Evolutionary conservation across 2,888 invertebrate species (phyloP), one percentile per base, ranked within the genome.

Genomic region (Yponomeuta malinellus): DNA sequence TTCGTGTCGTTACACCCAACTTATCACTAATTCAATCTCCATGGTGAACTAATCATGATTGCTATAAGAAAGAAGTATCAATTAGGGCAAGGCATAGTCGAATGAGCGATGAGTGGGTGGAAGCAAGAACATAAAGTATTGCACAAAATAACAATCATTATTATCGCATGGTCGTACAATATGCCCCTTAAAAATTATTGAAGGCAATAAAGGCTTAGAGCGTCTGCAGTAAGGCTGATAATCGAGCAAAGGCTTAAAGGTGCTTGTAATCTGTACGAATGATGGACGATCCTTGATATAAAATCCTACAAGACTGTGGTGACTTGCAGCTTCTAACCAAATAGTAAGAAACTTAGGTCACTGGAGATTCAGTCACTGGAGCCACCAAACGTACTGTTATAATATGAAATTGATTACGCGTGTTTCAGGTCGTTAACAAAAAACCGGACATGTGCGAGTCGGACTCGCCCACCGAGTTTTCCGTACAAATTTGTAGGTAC

Each of bases 41-140:
- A 59, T 12, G 52, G 4, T 5, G 4, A 59, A 10, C 52, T 12
- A 15, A 68, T 68, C 71, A 67, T 59, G 59, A 71, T 67, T 31
- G 67, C 59, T 6, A 65, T 48, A 72, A 72, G 66, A 71, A 52
- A 69, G 70, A 72, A 71, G 71, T 71, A 71, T 65, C 71, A 69
- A 70, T 72, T 68, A 72, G 69, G 71, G 31, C 66, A 52, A 33
- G 48, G 9, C 71, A 59, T 74, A 71, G 73, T 71, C 70, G 70
- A 71, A 68, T 71, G 68, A 71, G 71, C 70, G 72, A 72, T 72
- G 71, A 37, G 68, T 64, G 71, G 48, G 63, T 29, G 67, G 29
- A 63, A 31, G n/a, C 64, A 23, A 64, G 29, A 31, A 31, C 64
- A 12, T 59, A 15, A 59, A 59, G 52, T 2, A 59, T 15, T 15